These are phyloP conservation scores for Glossosoma conforme DNA, from an alignment of 1,140 invertebrate species.

Conservation along the genomic window DNA sequence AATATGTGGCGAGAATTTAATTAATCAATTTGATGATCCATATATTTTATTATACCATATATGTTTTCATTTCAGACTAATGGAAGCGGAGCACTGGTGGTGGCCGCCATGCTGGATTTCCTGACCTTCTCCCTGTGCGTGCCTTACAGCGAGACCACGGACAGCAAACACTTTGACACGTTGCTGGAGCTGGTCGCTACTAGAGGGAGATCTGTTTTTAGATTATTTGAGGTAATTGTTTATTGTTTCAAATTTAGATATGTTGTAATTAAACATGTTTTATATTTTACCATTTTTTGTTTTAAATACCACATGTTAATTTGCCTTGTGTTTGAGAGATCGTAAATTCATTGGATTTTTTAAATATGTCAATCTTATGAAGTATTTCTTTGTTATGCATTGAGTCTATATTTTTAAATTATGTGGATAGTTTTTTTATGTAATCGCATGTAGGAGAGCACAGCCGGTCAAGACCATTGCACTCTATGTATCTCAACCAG, in stretches of 20 bases:
- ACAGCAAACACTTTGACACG: constrained; percentile 94
- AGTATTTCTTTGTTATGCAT: too few relatives aligned
- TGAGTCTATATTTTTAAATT: too few relatives aligned
- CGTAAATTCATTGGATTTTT: too few relatives aligned
- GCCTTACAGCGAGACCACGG: constrained; percentile 98
- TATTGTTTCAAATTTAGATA: too few relatives aligned
- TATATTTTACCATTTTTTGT: too few relatives aligned
- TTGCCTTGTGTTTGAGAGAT: too few relatives aligned
- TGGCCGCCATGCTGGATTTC: constrained; percentile 97
- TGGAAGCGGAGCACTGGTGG: constrained; percentile 69
- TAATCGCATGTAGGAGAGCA: too few relatives aligned
- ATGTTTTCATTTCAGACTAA: constrained; percentile 36
- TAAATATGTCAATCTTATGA: too few relatives aligned
- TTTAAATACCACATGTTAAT: too few relatives aligned
- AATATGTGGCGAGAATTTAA: constrained; percentile 73
- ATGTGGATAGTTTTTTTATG: too few relatives aligned
- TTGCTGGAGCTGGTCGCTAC: constrained; percentile 90
- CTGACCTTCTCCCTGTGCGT: constrained; percentile 98
- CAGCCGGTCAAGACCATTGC: too few relatives aligned
- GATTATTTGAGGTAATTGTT: constrained; percentile 77
- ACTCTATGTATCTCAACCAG: too few relatives aligned
- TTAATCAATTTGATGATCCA: constrained; percentile 2
- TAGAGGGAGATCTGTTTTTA: constrained; percentile 85
- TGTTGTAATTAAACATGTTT: constrained; percentile 16
- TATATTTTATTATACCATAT: not conserved